Evolutionary conservation across 30 jellyfish, hydroid and myxozoan genomes (phyloP), one percentile per base, ranked within the genome.

Genomic region (Aurelia coerulea): DNA sequence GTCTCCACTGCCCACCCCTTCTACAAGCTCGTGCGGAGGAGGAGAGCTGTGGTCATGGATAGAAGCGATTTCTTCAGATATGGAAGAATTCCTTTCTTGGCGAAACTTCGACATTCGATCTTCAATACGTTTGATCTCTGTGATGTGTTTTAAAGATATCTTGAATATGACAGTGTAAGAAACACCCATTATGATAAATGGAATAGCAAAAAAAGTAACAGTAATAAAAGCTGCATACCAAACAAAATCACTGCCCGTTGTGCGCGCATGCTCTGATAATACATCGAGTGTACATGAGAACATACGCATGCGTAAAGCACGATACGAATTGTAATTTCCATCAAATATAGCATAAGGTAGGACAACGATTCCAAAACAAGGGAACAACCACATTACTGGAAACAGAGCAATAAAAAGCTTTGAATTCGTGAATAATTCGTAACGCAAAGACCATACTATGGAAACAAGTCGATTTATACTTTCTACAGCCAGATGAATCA

Each of bases 401-500:
- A 91, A 66, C 4, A 82, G 17, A 5, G 50, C 79, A 2, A 63
- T 46, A 33, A 54, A 72, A 9, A 46, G 19, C 23, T 35, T 68
- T 2, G 83, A 67, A 46, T 67, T 70, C 4, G 73, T 39, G 50
- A 76, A 50, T 39, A 31, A 34, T 11, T 65, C 91, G 62, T 90
- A 90, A 33, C 74, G 66, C 18, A 82, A 82, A 18, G 97, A 95
- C 70, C 72, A 74, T 11, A 70, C 74, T 10, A 90, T 77, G 29
- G 89, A 33, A 56, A 90, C 65, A 67, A 85, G 89, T 4, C 97
- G 87, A 59, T 90, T 82, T 12, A 90, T 41, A 79, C 97, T 83
- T 77, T 90, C 97, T 10, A 87, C 77, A 32, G 97, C 97, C 3
- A 90, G 87, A 75, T 90, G 97, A 49, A 68, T 56, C 3, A 89